These are phyloP conservation scores for Salarias fasciatus DNA, from an alignment of 2,797 vertebrate species.

Conservation along the genomic window DNA sequence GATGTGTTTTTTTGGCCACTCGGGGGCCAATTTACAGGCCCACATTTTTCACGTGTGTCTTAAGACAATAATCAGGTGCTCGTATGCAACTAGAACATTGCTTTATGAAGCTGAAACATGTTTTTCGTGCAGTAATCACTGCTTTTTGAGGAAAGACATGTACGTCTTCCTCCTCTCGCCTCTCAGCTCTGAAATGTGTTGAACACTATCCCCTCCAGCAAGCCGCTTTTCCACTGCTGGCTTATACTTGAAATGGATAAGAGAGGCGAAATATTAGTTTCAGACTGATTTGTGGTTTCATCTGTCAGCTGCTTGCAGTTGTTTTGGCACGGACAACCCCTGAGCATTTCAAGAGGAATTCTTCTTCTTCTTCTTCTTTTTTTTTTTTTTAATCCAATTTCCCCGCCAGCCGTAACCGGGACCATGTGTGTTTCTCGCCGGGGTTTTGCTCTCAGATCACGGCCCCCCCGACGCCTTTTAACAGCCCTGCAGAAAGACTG, in stretches of 20 bases:
- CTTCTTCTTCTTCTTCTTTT: no score
- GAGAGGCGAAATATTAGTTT: constrained; percentile 76
- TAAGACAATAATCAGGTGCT: no score
- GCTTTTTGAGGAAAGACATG: constrained; percentile 57
- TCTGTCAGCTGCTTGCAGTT: constrained; percentile 73
- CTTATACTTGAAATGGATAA: constrained; percentile 66
- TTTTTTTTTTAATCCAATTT: constrained; percentile 70
- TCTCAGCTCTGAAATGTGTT: no score
- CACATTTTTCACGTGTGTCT: no score
- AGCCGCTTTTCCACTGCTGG: constrained; percentile 49
- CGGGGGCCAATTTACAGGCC: no score
- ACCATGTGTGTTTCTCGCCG: constrained; percentile 77
- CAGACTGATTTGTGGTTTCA: constrained; percentile 76
- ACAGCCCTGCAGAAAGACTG: constrained; percentile 72
- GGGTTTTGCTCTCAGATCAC: constrained; percentile 59
- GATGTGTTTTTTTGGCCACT: no score
- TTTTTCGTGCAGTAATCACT: constrained; percentile 19
- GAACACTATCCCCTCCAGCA: constrained; percentile 21
- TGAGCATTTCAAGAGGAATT: constrained; percentile 64
- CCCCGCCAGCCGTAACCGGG: constrained; percentile 60
- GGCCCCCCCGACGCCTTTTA: constrained; percentile 58
- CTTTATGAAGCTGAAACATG: no score
- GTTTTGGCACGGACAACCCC: constrained; percentile 61
- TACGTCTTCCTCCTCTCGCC: constrained; percentile 48
- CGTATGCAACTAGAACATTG: no score